These are phyloP conservation scores for Fregetta grallaria DNA, from an alignment of 2,113 vertebrate genomes.

Conservation along the genomic window DNA sequence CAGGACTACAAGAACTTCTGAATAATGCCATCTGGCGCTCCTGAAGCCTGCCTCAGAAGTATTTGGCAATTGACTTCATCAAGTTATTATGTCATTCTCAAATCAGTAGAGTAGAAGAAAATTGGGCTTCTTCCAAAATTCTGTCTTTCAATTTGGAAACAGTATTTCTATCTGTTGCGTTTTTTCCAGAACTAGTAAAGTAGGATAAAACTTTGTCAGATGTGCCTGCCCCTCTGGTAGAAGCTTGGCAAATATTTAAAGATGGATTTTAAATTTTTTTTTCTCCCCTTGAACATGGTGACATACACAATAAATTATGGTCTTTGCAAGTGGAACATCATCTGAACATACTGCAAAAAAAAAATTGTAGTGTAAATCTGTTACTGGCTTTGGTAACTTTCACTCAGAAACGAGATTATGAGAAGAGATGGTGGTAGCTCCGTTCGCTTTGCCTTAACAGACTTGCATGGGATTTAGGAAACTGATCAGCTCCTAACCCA, in stretches of 20 bases:
- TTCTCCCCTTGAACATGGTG: not conserved
- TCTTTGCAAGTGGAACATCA: not conserved
- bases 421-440: not conserved
- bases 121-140: conserved; percentile 20
- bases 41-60: conserved; percentile 26
- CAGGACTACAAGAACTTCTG: not conserved
- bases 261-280: not conserved
- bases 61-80: conserved; percentile 33
- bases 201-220: not conserved
- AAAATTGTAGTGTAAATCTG: not conserved
- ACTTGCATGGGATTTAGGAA: not conserved
- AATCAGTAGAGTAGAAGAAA: conserved; percentile 44
- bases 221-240: not conserved
- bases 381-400: not conserved
- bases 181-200: not conserved
- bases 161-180: not conserved
- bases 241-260: not conserved
- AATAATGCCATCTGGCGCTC: conserved; percentile 48
- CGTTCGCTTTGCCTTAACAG: not conserved
- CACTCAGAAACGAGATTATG: not conserved
- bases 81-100: conserved; percentile 38
- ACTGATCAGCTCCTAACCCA: accelerated
- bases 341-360: not conserved
- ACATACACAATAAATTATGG: not conserved
- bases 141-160: conserved; percentile 19